A percentile compares a stretch with the other conserved stretches of the same genome.
Conservation (phyloP, 2,797 vertebrate species). For the Brachyalestes nurse region DNA sequence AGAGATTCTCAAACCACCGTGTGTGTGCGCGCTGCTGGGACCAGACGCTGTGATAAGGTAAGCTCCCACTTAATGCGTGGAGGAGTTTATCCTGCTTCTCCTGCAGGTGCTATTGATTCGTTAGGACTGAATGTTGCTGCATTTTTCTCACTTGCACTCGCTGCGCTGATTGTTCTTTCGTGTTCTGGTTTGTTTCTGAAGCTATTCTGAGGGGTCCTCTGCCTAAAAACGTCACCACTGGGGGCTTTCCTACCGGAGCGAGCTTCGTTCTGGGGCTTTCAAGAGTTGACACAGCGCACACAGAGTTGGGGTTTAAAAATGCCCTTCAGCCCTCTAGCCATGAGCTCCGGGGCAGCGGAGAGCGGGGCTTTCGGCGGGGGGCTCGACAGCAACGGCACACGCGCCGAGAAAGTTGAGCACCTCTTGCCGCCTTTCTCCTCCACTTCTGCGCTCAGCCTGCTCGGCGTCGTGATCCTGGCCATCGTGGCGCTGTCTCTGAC, state of each 20-base stretch:
- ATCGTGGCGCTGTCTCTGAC: constrained; percentile 91
- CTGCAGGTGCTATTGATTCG: neutral
- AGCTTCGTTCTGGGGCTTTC: neutral
- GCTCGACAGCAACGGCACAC: constrained; percentile 78
- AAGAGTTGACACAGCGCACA: neutral
- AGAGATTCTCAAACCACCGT: constrained; percentile 36
- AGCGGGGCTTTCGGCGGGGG: constrained; percentile 64
- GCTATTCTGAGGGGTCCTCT: constrained; percentile 1
- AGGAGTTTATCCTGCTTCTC: neutral
- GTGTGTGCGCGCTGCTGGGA: constrained; percentile 8
- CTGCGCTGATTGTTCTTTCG: neutral
- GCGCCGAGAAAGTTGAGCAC: constrained; percentile 87
- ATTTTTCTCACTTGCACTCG: neutral
- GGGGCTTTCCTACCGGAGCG: neutral
- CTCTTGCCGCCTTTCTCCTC: constrained; percentile 92
- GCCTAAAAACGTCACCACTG: neutral
- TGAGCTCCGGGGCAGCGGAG: constrained; percentile 40
- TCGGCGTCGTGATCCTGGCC: constrained; percentile 90
- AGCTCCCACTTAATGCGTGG: neutral
- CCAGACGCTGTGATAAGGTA: constrained; percentile 37
- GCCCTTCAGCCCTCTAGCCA: constrained; percentile 12
- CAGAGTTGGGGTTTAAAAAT: neutral
- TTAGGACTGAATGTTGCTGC: neutral
- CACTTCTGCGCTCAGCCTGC: constrained; percentile 90
- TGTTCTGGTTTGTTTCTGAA: neutral